Percentiles rank a stretch among this genome's conserved stretches.
phyloP scores from a whole-genome alignment of 2,113 vertebrate species.

The Malaclemys terrapin region DNA sequence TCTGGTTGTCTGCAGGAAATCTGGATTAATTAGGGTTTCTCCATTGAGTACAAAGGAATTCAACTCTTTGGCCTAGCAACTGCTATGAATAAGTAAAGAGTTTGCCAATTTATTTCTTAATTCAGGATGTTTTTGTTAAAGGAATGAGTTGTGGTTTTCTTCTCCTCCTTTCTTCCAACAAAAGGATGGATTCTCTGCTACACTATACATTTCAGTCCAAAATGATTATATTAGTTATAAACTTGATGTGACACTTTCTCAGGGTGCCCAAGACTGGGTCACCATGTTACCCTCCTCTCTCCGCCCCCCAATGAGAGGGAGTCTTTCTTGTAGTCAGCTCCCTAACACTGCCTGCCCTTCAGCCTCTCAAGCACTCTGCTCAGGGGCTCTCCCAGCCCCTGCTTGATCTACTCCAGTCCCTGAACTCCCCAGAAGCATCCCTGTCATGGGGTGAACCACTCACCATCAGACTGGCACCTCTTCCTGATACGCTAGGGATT shows the following conservation, averaged over 20 bases:
- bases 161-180: background rate
- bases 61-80: background rate
- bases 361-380: background rate
- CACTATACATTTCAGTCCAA: background rate
- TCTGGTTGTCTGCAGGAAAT: background rate
- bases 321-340: background rate
- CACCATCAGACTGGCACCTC: too few relatives aligned
- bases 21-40: background rate
- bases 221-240: slow-evolving; percentile 36
- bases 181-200: background rate
- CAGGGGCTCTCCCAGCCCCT: background rate
- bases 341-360: background rate
- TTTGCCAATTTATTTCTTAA: slow-evolving; percentile 23
- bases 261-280: background rate
- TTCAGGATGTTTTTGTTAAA: background rate
- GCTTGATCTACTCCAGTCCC: background rate
- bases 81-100: background rate
- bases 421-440: background rate
- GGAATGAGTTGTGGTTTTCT: background rate
- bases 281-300: background rate
- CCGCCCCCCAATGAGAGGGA: background rate
- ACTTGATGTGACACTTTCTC: background rate
- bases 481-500: too few relatives aligned
- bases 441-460: too few relatives aligned
- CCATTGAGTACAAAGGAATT: background rate